These are phyloP conservation scores for Caretta caretta DNA, from an alignment of 2,113 vertebrate species.

Conservation along the genomic window DNA sequence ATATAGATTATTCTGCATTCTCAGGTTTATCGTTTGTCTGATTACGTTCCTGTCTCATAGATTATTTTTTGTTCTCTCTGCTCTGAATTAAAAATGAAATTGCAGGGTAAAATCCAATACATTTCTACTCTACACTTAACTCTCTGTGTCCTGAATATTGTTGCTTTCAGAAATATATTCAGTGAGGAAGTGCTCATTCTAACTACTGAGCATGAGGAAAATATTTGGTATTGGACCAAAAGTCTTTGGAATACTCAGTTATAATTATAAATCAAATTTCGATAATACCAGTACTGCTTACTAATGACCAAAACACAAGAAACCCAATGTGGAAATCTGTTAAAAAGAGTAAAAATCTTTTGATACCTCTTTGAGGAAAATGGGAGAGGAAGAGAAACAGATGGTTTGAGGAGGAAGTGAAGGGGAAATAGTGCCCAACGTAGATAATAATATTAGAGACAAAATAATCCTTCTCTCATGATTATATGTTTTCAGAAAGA, in stretches of 20 bases:
- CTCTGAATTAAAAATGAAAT: constrained; percentile 33
- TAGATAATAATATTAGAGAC: background rate
- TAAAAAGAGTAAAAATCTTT: background rate
- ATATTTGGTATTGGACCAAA: constrained; percentile 2
- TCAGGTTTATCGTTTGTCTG: background rate
- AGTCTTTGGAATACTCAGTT: constrained; percentile 11
- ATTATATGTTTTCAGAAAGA: background rate
- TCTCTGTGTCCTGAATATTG: background rate
- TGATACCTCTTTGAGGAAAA: background rate
- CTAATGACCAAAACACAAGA: background rate
- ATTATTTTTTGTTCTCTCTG: background rate
- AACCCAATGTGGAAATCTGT: constrained; percentile 27
- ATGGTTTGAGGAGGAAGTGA: background rate
- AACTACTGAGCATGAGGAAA: background rate
- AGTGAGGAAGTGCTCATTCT: background rate
- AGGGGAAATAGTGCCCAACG: background rate
- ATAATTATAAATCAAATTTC: constrained; percentile 9
- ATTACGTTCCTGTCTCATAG: constrained; percentile 22
- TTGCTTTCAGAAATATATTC: constrained; percentile 1
- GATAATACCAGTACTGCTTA: background rate
- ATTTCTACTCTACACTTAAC: constrained; percentile 21
- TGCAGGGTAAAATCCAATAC: background rate
- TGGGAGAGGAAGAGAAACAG: background rate
- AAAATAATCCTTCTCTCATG: background rate
- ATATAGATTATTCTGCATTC: background rate